Percentiles rank a stretch among this genome's conserved stretches.
Evolutionary conservation across 1,140 invertebrate genomes (phyloP).

Genomic region (Pygmarrhopalites habei): DNA sequence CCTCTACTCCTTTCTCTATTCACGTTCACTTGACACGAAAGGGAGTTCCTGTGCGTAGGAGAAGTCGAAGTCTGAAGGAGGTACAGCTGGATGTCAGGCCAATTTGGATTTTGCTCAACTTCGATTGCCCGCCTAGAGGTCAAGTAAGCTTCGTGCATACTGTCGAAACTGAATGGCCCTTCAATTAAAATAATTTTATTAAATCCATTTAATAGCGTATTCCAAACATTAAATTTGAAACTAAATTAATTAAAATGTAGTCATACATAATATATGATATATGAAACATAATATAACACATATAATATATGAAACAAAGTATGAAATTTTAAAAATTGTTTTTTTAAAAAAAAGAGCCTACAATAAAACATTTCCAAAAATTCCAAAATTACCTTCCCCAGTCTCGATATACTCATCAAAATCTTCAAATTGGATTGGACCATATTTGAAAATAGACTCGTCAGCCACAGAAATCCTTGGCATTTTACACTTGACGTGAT

Average conservation of each 20-base stretch:
- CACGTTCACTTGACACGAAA: neutral
- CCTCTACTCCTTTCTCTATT: neutral
- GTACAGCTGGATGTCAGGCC: slow-evolving; percentile 33
- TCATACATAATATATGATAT: too few species aligned
- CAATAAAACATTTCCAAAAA: too few species aligned
- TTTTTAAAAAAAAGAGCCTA: too few species aligned
- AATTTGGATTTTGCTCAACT: slow-evolving; percentile 6
- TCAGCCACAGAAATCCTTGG: neutral
- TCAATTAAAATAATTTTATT: neutral
- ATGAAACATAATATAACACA: too few species aligned
- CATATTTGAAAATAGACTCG: neutral
- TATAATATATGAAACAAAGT: too few species aligned
- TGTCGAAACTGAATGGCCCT: neutral
- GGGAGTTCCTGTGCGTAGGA: too few species aligned
- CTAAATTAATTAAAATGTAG: neutral
- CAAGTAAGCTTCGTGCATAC: neutral
- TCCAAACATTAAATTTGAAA: neutral
- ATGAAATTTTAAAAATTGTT: too few species aligned
- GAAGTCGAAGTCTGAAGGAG: too few species aligned
- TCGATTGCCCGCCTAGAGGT: slow-evolving; percentile 7
- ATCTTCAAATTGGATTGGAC: neutral
- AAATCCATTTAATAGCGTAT: neutral
- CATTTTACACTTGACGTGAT: slow-evolving; percentile 25
- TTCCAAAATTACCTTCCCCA: neutral
- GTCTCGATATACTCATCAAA: neutral